Conservation (phyloP, 2,888 invertebrate species). For the Drosophila ezoana region DNA sequence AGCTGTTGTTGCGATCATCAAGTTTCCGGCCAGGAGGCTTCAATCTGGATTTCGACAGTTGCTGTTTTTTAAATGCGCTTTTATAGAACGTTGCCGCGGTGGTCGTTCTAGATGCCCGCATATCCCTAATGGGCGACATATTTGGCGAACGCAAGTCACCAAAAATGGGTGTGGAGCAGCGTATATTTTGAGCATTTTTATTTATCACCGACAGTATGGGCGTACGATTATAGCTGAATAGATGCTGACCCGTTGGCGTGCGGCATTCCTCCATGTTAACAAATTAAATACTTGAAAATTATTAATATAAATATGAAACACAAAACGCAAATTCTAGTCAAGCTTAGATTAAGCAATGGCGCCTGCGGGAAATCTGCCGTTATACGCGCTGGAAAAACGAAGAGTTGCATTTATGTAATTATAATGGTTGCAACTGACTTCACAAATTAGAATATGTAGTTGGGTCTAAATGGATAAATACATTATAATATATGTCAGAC, state of each 20-base stretch:
- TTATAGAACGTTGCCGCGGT: not conserved
- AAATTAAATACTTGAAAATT: not conserved
- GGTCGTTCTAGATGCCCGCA: not conserved
- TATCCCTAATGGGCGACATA: not conserved
- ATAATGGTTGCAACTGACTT: not conserved
- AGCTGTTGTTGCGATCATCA: not conserved
- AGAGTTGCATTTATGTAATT: not conserved
- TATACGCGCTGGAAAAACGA: not conserved
- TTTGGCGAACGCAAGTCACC: not conserved
- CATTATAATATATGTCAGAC: too few relatives aligned
- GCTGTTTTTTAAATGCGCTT: not conserved
- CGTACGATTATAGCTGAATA: not conserved
- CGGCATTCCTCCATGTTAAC: not conserved
- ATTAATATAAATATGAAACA: not conserved
- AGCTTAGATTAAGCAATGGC: not conserved
- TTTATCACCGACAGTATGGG: not conserved
- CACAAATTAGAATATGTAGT: too few relatives aligned
- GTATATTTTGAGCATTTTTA: not conserved
- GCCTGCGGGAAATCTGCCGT: constrained; percentile 7
- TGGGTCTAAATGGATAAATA: too few relatives aligned
- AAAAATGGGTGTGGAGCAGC: not conserved
- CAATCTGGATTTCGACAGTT: not conserved
- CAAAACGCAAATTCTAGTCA: not conserved
- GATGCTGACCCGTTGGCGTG: not conserved
- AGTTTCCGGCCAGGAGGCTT: not conserved